Percentiles rank a stretch among this genome's conserved stretches.
Evolutionary conservation across 2,113 vertebrate genomes (phyloP).

Genomic region (Malaclemys terrapin): DNA sequence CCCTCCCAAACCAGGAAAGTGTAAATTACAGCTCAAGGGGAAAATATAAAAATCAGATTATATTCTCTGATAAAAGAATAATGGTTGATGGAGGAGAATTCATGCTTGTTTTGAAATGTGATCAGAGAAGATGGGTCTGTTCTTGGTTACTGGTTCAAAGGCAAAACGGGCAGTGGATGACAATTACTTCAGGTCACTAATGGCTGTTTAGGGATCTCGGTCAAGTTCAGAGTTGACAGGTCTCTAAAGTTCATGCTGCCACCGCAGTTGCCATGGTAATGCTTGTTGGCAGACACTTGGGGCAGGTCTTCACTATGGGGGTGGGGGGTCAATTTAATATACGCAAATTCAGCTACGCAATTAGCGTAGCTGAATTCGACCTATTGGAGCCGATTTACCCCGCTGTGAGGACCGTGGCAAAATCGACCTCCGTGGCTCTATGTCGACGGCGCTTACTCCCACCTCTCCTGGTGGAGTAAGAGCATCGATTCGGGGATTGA

Average conservation of each 20-base stretch:
- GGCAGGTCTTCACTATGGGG: too few species aligned
- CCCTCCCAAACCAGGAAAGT: not conserved
- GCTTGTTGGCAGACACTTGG: not conserved
- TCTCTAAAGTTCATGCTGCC: not conserved
- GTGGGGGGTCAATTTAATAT: too few species aligned
- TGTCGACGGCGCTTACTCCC: too few species aligned
- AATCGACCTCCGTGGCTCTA: too few species aligned
- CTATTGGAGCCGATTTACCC: too few species aligned
- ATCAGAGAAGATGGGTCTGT: not conserved
- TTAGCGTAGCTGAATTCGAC: too few species aligned
- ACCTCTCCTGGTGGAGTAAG: too few species aligned
- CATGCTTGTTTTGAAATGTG: not conserved
- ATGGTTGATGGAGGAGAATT: not conserved
- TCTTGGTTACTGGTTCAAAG: constrained; percentile 60
- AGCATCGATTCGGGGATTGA: too few species aligned
- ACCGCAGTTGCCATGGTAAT: not conserved
- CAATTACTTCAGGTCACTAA: constrained; percentile 36
- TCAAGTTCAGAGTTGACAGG: fast-evolving
- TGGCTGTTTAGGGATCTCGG: not conserved
- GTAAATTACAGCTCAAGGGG: fast-evolving
- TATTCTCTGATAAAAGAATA: fast-evolving
- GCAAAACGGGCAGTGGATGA: not conserved
- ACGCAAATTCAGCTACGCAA: too few species aligned
- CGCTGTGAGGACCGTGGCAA: too few species aligned
- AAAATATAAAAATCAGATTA: not conserved